A percentile compares a stretch with the other conserved stretches of the same genome.
Conservation (phyloP, 2,113 vertebrate species). For the Bambusicola thoracicus region DNA sequence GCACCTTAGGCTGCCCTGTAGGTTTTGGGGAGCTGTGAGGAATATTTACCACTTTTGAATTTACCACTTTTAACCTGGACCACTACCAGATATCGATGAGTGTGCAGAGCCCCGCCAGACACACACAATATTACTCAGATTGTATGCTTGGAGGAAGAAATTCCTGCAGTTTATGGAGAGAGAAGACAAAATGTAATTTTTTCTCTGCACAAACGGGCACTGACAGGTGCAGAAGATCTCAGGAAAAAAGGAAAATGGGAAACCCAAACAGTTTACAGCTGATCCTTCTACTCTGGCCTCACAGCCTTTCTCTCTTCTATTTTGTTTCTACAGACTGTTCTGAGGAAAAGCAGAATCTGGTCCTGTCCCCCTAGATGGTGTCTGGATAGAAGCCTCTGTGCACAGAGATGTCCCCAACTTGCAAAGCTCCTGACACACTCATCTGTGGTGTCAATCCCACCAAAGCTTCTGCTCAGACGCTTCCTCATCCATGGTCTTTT, state of each 20-base stretch:
- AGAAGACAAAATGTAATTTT: not conserved
- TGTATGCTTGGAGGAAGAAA: not conserved
- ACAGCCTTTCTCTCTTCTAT: not conserved
- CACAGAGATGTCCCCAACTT: not conserved
- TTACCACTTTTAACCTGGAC: no score
- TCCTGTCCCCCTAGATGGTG: not conserved
- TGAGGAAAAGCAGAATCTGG: not conserved
- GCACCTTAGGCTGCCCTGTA: not conserved
- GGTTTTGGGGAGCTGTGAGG: not conserved
- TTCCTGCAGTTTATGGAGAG: not conserved
- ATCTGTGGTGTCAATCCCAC: not conserved
- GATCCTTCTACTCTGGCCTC: not conserved
- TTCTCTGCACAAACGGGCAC: not conserved
- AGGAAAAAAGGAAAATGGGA: not conserved
- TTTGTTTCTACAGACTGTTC: not conserved
- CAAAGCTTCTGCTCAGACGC: not conserved
- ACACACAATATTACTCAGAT: not conserved
- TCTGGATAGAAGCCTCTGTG: not conserved
- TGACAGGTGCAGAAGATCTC: not conserved
- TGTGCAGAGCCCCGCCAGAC: not conserved
- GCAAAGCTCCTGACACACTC: not conserved
- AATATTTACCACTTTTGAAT: not conserved
- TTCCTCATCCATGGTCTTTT: not conserved
- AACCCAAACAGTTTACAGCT: not conserved
- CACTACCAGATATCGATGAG: fast-evolving